phyloP scores from a whole-genome alignment of 2,888 invertebrate species.

The Eupithecia vulgata region DNA sequence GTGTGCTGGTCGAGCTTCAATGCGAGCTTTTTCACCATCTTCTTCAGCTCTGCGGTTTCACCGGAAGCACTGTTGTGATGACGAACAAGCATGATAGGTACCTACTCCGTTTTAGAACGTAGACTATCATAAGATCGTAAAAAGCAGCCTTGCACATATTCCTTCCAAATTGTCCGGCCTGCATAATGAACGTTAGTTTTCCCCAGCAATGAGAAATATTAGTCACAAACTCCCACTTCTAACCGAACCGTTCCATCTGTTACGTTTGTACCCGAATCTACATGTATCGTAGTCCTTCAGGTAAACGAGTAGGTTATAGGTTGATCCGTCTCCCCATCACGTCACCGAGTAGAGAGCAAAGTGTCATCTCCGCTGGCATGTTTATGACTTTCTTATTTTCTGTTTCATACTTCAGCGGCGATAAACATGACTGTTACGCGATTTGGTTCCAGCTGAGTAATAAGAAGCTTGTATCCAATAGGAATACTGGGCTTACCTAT shows the following conservation, averaged over 20 bases:
- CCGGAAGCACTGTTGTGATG: too few relatives aligned
- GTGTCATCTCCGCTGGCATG: background rate
- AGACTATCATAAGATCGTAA: background rate
- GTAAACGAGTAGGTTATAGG: background rate
- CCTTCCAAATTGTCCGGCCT: background rate
- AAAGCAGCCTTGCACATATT: background rate
- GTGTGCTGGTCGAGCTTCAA: too few relatives aligned
- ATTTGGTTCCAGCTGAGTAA: background rate
- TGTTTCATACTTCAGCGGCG: background rate
- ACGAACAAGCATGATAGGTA: too few relatives aligned
- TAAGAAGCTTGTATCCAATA: background rate
- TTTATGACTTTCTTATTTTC: background rate
- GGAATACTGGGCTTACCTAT: background rate
- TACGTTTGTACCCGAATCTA: background rate
- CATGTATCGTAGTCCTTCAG: conserved; percentile 2
- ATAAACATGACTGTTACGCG: background rate
- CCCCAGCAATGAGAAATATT: background rate
- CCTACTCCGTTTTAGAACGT: background rate
- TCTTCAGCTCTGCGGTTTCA: too few relatives aligned
- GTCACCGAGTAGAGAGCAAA: background rate
- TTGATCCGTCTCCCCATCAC: background rate
- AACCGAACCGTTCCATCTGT: background rate
- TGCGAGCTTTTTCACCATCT: too few relatives aligned
- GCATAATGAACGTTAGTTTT: background rate
- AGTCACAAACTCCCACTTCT: background rate